Evolutionary conservation across 2,797 vertebrate species (phyloP), one percentile per base, ranked within the genome.

Genomic region (Poeciliopsis presidionis): DNA sequence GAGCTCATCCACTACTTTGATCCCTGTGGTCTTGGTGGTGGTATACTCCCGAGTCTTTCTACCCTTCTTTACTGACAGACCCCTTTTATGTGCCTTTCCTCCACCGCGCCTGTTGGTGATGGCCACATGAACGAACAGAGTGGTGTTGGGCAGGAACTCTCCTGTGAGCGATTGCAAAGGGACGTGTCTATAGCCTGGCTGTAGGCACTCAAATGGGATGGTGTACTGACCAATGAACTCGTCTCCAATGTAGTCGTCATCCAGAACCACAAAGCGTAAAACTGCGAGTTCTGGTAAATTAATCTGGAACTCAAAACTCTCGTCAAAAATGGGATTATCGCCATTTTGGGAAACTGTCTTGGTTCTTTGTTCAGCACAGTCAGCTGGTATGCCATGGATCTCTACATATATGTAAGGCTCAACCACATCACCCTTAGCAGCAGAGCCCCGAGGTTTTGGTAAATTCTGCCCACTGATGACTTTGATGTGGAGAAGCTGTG

Each of bases 221-320:
- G 97, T 97, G 94, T 98, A 98, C 92, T 98, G 97, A 83, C 97
- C 97, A 11, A 98, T 98, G 91, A 98, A 98, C 90, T 98, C 97
- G 0, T 98, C 97, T 25, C 97, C 97, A 0, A 98, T 98, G 93
- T 97, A 98, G 90, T 98, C 97, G 0, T 98, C 97, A 0, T 98
- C 97, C 76, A 98, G 94, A 82, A 98, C 97, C 0, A 98, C 96
- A 2, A 98, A 97, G 74, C 97, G 96, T 81, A 98, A 91, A 9
- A 96, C 96, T 0, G 97, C 96, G 74, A 98, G 93, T 90, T 98
- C 97, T 0, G 97, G 97, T 78, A 98, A 94, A 92, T 98, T 98
- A 65, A 98, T 97, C 92, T 98, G 97, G 92, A 98, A 98, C 92
- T 98, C 97, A 90, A 98, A 96, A 84, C 96, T 98, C 91, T 98